Evolutionary conservation across 2,888 invertebrate species (phyloP).

Genomic region (Xanthia togata): DNA sequence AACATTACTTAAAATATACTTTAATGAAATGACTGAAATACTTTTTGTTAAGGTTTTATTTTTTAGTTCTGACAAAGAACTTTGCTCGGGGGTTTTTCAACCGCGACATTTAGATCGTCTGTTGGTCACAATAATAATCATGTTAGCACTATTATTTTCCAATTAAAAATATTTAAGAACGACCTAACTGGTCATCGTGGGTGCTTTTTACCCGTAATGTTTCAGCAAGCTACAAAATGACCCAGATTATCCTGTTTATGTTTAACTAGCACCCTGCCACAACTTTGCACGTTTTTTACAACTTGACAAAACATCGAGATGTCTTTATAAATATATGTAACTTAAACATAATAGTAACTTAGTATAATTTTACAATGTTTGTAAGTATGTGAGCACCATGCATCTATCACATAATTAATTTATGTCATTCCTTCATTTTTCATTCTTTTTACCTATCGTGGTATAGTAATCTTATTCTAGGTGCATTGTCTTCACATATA

Average conservation of each 20-base stretch:
- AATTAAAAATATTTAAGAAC: background rate
- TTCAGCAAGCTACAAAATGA: background rate
- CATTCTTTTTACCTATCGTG: too few species aligned
- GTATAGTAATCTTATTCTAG: too few species aligned
- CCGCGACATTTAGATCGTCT: background rate
- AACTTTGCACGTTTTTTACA: too few species aligned
- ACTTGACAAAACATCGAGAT: background rate
- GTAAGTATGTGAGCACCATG: too few species aligned
- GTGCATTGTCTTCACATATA: too few species aligned
- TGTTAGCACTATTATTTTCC: background rate
- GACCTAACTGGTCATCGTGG: background rate
- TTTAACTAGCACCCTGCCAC: background rate
- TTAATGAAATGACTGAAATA: too few species aligned
- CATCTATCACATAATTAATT: too few species aligned
- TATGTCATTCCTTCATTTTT: too few species aligned
- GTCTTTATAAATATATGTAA: background rate
- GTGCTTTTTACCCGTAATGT: background rate
- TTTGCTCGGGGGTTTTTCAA: background rate
- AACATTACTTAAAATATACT: background rate
- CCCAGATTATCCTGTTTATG: background rate
- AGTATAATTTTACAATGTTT: too few species aligned
- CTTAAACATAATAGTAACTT: too few species aligned
- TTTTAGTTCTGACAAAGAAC: background rate
- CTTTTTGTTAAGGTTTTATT: background rate
- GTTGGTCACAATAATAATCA: background rate